Conservation (phyloP, 2,113 vertebrate genomes). For the Gnathonemus echidnorhynchus region DNA sequence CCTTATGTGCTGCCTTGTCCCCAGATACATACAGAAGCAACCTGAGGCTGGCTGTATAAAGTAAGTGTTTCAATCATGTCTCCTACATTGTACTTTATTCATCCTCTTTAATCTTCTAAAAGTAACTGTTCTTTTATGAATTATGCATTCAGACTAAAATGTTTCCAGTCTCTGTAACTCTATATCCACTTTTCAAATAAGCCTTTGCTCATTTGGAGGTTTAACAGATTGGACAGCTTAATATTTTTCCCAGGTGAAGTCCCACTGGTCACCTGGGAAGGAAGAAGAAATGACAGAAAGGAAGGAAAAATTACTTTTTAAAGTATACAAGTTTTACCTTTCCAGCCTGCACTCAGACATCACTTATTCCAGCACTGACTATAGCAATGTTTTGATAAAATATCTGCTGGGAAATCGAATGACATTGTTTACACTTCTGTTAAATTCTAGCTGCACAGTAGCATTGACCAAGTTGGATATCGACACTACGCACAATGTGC, state of each 20-base stretch:
- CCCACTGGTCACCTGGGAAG: neutral
- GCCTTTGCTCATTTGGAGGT: neutral
- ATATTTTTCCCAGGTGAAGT: slow-evolving; percentile 23
- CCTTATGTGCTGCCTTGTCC: neutral
- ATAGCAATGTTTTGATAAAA: neutral
- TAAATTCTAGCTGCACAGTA: neutral
- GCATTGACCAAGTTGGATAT: neutral
- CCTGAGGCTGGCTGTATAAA: neutral
- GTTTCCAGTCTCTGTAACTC: neutral
- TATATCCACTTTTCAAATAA: neutral
- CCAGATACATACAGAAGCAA: neutral
- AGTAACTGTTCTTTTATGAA: neutral
- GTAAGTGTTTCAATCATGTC: neutral
- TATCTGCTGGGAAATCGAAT: neutral
- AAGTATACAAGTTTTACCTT: neutral
- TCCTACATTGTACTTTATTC: neutral
- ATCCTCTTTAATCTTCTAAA: slow-evolving; percentile 10
- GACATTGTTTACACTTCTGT: neutral
- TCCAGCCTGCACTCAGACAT: neutral
- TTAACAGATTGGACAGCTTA: slow-evolving; percentile 7
- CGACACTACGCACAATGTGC: neutral
- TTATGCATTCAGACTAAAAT: slow-evolving; percentile 7
- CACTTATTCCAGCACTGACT: neutral
- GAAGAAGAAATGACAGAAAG: neutral
- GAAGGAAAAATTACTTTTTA: neutral